Percentiles rank a stretch among this genome's conserved stretches.
These are phyloP conservation scores for Agapornis canus DNA, from an alignment of 2,797 vertebrate genomes.

Conservation along the genomic window DNA sequence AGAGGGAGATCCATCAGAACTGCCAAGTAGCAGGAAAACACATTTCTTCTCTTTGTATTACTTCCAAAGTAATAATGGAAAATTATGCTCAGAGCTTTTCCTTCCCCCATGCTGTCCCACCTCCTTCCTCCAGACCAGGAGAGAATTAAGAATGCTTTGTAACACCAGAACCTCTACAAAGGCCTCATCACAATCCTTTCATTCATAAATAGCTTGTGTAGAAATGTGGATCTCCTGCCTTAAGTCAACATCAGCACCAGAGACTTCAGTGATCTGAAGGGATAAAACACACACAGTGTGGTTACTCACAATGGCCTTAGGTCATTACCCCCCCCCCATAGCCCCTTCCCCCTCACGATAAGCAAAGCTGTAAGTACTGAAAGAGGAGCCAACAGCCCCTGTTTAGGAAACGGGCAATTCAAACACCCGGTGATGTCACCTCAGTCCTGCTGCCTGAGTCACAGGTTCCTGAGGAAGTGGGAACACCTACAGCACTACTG, in stretches of 20 bases:
- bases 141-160: neutral
- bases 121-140: neutral
- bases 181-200: neutral
- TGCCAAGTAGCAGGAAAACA: rapidly evolving
- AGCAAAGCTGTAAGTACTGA: neutral
- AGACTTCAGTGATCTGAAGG: neutral
- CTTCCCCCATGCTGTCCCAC: neutral
- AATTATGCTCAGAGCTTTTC: neutral
- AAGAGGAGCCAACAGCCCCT: neutral
- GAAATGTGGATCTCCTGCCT: neutral
- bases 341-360: neutral
- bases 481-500: slow-evolving; percentile 42
- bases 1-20: rapidly evolving
- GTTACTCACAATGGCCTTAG: neutral
- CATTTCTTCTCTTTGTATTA: neutral
- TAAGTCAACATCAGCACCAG: rapidly evolving
- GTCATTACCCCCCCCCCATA: neutral
- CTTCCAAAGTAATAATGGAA: neutral
- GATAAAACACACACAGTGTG: neutral
- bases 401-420: neutral
- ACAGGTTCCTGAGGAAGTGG: slow-evolving; percentile 66
- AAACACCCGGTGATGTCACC: slow-evolving; percentile 18
- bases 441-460: slow-evolving; percentile 31
- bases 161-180: neutral
- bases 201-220: neutral